phyloP scores from a whole-genome alignment of 2,888 invertebrate species.

The Morinoia aosen region DNA sequence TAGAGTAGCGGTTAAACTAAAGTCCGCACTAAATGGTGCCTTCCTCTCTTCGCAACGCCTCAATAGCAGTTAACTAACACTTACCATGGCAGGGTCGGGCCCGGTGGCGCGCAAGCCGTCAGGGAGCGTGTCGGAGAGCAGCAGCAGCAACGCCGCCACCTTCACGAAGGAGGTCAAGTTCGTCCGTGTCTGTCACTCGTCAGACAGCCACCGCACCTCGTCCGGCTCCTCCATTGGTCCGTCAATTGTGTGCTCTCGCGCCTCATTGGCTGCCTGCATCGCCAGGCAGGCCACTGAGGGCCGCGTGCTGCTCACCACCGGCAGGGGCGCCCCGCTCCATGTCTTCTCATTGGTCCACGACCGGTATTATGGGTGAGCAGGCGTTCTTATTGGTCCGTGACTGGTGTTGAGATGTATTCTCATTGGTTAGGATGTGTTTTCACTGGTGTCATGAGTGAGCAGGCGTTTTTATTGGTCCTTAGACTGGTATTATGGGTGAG shows the following conservation, averaged over 20 bases:
- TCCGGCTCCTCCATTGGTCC: constrained; percentile 5
- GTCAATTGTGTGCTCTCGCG: not conserved
- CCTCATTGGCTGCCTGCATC: constrained; percentile 12
- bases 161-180: not conserved
- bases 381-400: not conserved
- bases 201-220: constrained; percentile 8
- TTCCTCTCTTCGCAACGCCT: no score
- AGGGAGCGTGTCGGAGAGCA: constrained; percentile 18
- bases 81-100: not conserved
- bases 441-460: no score
- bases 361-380: not conserved
- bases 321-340: not conserved
- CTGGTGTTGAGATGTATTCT: not conserved
- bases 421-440: no score
- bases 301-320: not conserved
- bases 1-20: no score
- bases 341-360: not conserved
- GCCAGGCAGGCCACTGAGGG: constrained; percentile 6
- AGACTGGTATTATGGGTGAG: not conserved
- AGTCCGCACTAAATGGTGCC: no score
- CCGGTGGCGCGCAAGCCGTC: not conserved
- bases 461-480: no score
- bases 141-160: constrained; percentile 15
- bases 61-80: no score
- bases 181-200: not conserved